phyloP scores from a whole-genome alignment of 1,140 invertebrate species.

The Psilanteris sp. region DNA sequence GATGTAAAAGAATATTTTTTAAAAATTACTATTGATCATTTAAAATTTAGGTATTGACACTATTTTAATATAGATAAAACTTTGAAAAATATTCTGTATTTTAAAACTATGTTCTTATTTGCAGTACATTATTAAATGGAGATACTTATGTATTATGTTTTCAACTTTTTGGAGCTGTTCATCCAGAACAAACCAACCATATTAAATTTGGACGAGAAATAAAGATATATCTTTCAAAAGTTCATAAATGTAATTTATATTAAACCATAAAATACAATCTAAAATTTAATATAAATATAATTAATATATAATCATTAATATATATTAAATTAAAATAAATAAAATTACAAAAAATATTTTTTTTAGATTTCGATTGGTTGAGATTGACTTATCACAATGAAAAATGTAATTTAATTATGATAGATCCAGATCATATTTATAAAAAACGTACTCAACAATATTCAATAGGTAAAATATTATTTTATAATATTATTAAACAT shows the following conservation, averaged over 20 bases:
- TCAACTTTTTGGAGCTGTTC: constrained; percentile 72
- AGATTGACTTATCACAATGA: constrained; percentile 65
- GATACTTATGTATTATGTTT: constrained; percentile 67
- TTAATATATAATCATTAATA: too few species aligned
- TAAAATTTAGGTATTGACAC: constrained; percentile 76
- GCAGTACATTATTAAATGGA: constrained; percentile 65
- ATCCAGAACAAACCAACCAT: constrained; percentile 69
- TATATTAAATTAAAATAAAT: too few species aligned
- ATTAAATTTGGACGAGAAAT: constrained; percentile 71
- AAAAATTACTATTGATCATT: constrained; percentile 61
- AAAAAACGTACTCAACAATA: constrained; percentile 15
- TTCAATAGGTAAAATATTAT: constrained; percentile 3
- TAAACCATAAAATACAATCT: neutral
- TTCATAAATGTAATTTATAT: constrained; percentile 67
- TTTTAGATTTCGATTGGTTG: constrained; percentile 70
- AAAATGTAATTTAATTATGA: constrained; percentile 63
- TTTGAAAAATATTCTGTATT: too few species aligned
- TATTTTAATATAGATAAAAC: too few species aligned
- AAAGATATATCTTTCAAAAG: constrained; percentile 70
- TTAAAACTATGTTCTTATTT: constrained; percentile 32
- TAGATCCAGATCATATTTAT: constrained; percentile 65
- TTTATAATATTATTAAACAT: neutral
- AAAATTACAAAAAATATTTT: too few species aligned
- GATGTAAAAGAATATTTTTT: constrained; percentile 72
- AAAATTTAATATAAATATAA: too few species aligned